A percentile compares a stretch with the other conserved stretches of the same genome.
These are phyloP conservation scores for Sebastes vulpes DNA, from an alignment of 2,797 vertebrate genomes.

Conservation along the genomic window DNA sequence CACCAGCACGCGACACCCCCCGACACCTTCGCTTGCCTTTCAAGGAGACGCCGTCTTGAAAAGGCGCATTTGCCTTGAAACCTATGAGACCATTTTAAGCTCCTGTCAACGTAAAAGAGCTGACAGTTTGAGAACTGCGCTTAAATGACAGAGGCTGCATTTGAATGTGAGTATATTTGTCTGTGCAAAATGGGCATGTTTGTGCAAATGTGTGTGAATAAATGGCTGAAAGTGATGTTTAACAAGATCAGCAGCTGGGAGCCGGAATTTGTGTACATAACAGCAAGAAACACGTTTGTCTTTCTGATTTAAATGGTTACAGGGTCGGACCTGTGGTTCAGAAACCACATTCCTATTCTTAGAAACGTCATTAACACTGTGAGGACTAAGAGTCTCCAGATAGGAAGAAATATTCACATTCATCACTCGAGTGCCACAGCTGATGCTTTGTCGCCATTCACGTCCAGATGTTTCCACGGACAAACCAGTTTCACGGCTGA, in stretches of 20 bases:
- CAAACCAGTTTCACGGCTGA: constrained; percentile 36
- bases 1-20: constrained; percentile 4
- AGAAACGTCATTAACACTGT: constrained; percentile 29
- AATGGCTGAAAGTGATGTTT: constrained; percentile 42
- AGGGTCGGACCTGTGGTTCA: constrained; percentile 5
- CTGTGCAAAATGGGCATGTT: constrained; percentile 40
- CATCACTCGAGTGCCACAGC: constrained; percentile 56
- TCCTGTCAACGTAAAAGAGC: constrained; percentile 40
- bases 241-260: constrained; percentile 54
- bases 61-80: constrained; percentile 60
- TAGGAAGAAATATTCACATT: constrained; percentile 45
- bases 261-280: constrained; percentile 21
- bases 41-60: constrained; percentile 37
- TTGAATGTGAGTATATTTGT: constrained; percentile 11
- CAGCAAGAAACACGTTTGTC: neutral
- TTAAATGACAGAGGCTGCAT: constrained; percentile 17
- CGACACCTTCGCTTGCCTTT: constrained; percentile 52
- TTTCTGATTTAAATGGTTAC: constrained; percentile 7
- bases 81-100: constrained; percentile 59
- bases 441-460: constrained; percentile 51
- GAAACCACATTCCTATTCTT: constrained; percentile 27
- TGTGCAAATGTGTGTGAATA: constrained; percentile 40
- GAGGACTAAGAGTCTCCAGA: constrained; percentile 29
- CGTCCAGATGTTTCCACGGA: constrained; percentile 54
- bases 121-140: constrained; percentile 53